A percentile compares a stretch with the other conserved stretches of the same genome.
Evolutionary conservation across 2,113 vertebrate species (phyloP).

Genomic region (Dromaius novaehollandiae): DNA sequence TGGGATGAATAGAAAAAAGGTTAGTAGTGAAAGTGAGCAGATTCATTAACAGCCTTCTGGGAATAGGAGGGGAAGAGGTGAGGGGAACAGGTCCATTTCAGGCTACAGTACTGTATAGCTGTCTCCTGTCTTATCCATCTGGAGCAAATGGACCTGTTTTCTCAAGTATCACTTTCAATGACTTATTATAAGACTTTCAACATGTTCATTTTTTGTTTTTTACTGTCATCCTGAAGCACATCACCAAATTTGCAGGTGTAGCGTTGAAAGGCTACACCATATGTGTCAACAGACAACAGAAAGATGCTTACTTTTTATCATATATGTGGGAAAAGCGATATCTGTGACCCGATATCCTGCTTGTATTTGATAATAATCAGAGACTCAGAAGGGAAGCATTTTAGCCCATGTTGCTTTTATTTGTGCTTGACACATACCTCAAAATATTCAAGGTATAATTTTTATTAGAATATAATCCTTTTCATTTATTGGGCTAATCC

Average conservation of each 20-base stretch:
- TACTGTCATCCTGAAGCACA: background rate
- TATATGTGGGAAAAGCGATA: fast-evolving
- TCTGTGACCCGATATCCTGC: background rate
- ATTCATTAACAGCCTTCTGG: background rate
- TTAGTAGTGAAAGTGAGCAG: background rate
- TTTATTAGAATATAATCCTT: background rate
- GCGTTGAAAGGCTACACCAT: background rate
- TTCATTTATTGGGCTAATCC: background rate
- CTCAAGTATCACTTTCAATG: background rate
- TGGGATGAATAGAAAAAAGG: background rate
- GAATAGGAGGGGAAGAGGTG: background rate
- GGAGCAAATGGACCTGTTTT: background rate
- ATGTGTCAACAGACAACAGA: background rate
- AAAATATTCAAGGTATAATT: background rate
- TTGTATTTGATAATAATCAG: background rate
- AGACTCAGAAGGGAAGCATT: fast-evolving
- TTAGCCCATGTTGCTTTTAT: background rate
- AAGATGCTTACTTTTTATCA: background rate
- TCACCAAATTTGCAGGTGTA: background rate
- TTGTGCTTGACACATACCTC: background rate
- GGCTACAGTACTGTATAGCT: background rate
- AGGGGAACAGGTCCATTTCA: background rate
- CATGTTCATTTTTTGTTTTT: background rate
- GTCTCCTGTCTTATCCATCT: background rate
- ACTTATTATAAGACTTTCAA: background rate